Base-by-base conservation (phyloP, 2,888 invertebrate genomes). In the Lithophane ornitopus region DNA sequence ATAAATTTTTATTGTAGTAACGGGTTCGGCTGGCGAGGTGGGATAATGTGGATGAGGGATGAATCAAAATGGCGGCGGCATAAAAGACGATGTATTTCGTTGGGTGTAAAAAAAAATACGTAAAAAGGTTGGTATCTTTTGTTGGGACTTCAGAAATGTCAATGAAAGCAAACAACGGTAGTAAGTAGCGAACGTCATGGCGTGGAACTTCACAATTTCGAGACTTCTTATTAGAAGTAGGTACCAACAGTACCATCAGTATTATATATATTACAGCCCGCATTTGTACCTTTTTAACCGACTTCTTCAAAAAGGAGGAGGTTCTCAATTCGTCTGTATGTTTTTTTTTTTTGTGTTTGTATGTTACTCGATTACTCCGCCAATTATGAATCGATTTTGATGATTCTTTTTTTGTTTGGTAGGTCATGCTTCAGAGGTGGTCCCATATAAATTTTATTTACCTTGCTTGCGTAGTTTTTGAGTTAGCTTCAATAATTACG, bases 1-100 rank as follows among this genome's bases (percentile, higher is more conserved):
- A 67, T 84, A 80, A 0, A 63, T 58, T 74, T 86, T 86, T 84
- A 86, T 70, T 70, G 59, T 69, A 39, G 63, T 72, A 67, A 80
- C 74, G 74, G 70, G 63, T 81, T 54, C 4, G 19, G 9, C 34
- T 34, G 28, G 28, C 8, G 26, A 52, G 72, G 59, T 61, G 16
- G 22, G 44, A 1, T 39, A 0, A 3, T 16, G 41, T 26, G 11
- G 8, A n/a, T 39, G 49, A 66, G 28, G 63, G 54, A 34, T 41
- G 52, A 63, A 56, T 68, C 8, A 16, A 39, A 78, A 61, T 81
- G 19, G 61, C 16, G 19, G 61, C 16, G 34, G 46, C 1, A n/a
- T 52, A 22, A 74, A 46, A 39, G 8, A 19, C 3, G 9, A n/a
- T 14, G 22, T 34, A 19, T 2, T 39, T n/a, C 22, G 0, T 11